phyloP scores from a whole-genome alignment of 2,113 vertebrate species.

The Prionailurus bengalensis region DNA sequence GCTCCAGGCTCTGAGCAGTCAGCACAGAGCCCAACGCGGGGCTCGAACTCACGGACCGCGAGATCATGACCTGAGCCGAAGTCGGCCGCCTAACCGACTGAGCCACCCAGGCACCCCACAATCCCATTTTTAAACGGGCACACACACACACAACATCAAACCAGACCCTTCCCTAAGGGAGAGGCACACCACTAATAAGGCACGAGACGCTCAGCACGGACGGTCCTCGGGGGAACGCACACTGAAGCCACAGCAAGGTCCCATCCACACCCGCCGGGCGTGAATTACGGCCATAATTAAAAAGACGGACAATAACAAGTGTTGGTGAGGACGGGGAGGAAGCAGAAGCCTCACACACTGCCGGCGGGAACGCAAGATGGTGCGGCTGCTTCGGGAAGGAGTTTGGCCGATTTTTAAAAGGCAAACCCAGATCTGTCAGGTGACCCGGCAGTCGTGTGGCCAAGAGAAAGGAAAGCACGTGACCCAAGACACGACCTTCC shows the following conservation, averaged over 20 bases:
- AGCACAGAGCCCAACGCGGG: too few relatives aligned
- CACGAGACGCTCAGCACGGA: rapidly evolving
- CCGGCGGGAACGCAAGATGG: not conserved
- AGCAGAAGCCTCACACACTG: rapidly evolving
- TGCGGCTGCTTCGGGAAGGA: not conserved
- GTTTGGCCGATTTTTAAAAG: not conserved
- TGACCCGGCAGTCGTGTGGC: rapidly evolving
- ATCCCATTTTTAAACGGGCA: not conserved
- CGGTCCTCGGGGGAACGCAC: rapidly evolving
- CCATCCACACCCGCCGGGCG: rapidly evolving
- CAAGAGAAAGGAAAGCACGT: rapidly evolving
- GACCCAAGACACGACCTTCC: not conserved
- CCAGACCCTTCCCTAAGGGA: not conserved
- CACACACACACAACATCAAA: not conserved
- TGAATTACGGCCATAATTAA: rapidly evolving
- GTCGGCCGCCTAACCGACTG: too few relatives aligned
- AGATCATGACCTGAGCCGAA: too few relatives aligned
- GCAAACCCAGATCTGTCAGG: not conserved
- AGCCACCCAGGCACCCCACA: too few relatives aligned
- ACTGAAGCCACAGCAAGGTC: rapidly evolving
- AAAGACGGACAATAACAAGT: not conserved
- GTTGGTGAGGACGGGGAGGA: not conserved
- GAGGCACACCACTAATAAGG: rapidly evolving
- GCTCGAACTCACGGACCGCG: too few relatives aligned
- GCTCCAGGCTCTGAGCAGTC: too few relatives aligned